Base-by-base conservation (phyloP, 1,140 invertebrate genomes). In the Drosophila bocki region DNA sequence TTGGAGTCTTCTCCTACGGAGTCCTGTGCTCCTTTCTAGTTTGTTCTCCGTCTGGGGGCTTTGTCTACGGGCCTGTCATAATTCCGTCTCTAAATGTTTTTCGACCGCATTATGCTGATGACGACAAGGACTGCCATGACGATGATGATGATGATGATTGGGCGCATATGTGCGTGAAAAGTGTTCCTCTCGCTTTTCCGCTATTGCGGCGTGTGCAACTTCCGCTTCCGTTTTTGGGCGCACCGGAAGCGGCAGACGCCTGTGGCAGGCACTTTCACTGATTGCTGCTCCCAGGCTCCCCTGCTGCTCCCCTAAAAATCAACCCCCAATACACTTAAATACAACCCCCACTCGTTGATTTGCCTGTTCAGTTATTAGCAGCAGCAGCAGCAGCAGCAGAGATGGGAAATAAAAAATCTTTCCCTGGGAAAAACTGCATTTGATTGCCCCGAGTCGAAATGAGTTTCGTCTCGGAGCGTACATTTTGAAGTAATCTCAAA, bases 401-500 rank as follows among this genome's bases (percentile, higher is more conserved):
- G 19, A 39, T 8, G 35, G 53, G 8, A 56, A 67, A 77, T 84
- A 72, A 84, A 83, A 83, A 60, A 72, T 72, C 47, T 42, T 60
- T 72, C 53, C 37, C 32, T 3, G 54, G 53, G 37, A 72, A 54
- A 54, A 56, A 76, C 72, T 85, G 82, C 82, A 84, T 77, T 85
- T 85, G 82, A 86, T 86, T 86, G 78, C 64, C 75, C 19, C 48
- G 19, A 56, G 53, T 56, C 67, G 37, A 80, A 78, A 88, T 80
- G 84, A 77, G 67, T 60, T 58, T 80, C 65, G 63, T 80, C 68
- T 74, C 58, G 41, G 44, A 75, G 74, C 62, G 70, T 69, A 78
- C 84, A 81, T 90, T 88, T 90, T 90, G 71, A 87, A 91, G 87
- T 91, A 91, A 91, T 91, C 79, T 83, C 57, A 80, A 91, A 90